Evolutionary conservation across 1,140 invertebrate species (phyloP), one percentile per base, ranked within the genome.

Genomic region (Laodelphax striatellus): DNA sequence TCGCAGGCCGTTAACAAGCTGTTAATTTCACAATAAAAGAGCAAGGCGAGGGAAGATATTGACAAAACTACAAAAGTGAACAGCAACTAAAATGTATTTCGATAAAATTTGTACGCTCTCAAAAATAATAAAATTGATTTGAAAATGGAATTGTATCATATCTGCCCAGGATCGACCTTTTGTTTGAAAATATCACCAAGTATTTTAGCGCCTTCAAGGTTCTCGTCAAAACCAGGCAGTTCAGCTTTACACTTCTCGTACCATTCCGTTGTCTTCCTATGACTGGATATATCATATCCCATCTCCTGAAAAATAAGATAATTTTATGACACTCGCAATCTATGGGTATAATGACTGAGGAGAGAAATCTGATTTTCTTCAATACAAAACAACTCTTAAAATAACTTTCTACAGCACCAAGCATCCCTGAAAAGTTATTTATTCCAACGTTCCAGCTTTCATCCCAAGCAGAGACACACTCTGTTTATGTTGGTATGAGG

Each of bases 171-270:
- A 16, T 17, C 53, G 11, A 55, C 21, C n/a, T 55, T 55, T 6
- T 28, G 21, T 55, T 34, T 24, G 22, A 55, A 21, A 28, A 10
- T 10, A 24, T 55, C 16, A 9, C 53, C 53, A 24, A 24, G 28
- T 24, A 28, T 34, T 28, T 55, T 31, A 28, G 53, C 53, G 9
- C 53, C 53, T 55, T 24, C 53, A 4, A 28, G 53, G 14, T 55
- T 55, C 28, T 55, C 53, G 10, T 55, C 22, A n/a, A 55, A 55
- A 24, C 53, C 53, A 28, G 53, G 53, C 28, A 55, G n/a, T 10
- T 50, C 46, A n/a, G 22, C 10, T 28, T 55, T 55, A 34, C 53
- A 55, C 22, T 55, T 55, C 28, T 55, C 53, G n/a, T 28, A 55
- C 53, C 53, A 55, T n/a, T 55, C 28, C 6, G n/a, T 28, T n/a